Percentiles rank a stretch among this genome's conserved stretches.
These are phyloP conservation scores for Delichon dasypus DNA, from an alignment of 2,797 vertebrate species.

Conservation along the genomic window DNA sequence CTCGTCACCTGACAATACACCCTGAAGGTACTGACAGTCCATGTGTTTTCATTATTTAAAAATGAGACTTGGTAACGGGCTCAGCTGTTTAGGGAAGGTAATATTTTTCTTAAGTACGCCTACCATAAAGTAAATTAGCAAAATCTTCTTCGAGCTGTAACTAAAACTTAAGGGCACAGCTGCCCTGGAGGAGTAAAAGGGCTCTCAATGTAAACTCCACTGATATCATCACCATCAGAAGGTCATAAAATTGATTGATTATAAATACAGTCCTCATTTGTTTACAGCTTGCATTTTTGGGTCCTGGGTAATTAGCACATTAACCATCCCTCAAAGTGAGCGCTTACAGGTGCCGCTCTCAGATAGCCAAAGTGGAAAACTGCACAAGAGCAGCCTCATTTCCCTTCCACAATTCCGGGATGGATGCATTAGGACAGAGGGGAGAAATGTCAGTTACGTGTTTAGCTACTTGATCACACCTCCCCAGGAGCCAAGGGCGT, in stretches of 20 bases:
- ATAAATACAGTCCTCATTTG: conserved; percentile 96
- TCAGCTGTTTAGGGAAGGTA: conserved; percentile 67
- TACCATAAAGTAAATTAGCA: conserved; percentile 70
- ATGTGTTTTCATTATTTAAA: conserved; percentile 46
- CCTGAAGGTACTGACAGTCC: conserved; percentile 57
- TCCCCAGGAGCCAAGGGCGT: not conserved
- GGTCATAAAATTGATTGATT: conserved; percentile 99
- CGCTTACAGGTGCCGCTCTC: conserved; percentile 86
- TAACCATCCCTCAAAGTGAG: conserved; percentile 93
- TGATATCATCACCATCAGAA: conserved; percentile 97
- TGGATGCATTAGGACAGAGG: not conserved
- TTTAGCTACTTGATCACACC: conserved; percentile 48
- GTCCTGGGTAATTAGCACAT: conserved; percentile 86
- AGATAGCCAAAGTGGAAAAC: conserved; percentile 38
- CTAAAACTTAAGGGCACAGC: conserved; percentile 82
- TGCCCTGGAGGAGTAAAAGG: conserved; percentile 85
- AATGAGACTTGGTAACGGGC: conserved; percentile 27
- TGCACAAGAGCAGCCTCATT: not conserved
- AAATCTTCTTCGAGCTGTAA: conserved; percentile 59
- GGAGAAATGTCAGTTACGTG: not conserved
- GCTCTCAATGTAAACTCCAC: conserved; percentile 91
- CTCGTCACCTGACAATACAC: conserved; percentile 63
- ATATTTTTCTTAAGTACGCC: conserved; percentile 66
- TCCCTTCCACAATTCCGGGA: not conserved
- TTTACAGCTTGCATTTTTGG: conserved; percentile 97